Base-by-base conservation (phyloP, 2,113 vertebrate genomes). In the Passer montanus region DNA sequence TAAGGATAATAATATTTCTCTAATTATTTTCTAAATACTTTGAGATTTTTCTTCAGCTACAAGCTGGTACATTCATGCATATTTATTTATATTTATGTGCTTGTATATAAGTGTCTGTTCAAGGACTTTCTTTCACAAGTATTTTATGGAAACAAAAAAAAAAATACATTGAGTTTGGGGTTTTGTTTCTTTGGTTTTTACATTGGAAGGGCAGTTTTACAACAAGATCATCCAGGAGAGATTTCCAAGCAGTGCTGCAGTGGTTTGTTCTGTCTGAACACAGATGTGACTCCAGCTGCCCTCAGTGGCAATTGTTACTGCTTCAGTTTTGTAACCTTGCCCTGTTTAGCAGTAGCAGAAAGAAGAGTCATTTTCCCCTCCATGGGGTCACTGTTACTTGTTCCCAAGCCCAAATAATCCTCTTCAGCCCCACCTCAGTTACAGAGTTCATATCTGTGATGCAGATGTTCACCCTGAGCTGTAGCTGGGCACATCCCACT, bases 321-420 rank as follows among this genome's bases (percentile, higher is more conserved):
- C 12, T 78, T 78, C 39, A 9, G 30, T 63, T 46, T 26, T 5
- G 1, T 63, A 31, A 47, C 33, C 15, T 63, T 77, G n/a, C 15
- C 21, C 28, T 77, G 52, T 37, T 60, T 44, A 56, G 56, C 41
- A 37, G 10, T 4, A 23, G 47, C 76, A 79, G 35, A 79, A 66
- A 66, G 30, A 66, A 9, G 2, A 13, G 11, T 49, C 0, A n/a
- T 46, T 77, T 70, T 13, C 52, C 56, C 33, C 15, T 41, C 0
- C 15, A 2, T 28, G 28, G 21, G 11, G 23, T 60, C 43, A 31
- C 21, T 55, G 50, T 46, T 66, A 18, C 30, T 49, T 90, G 70
- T 43, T 77, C 50, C 33, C 3, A 15, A 79, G 41, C 75, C 55
- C 55, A 37, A 46, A 23, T 8, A 47, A 85, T 44, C 31, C 24